phyloP scores from a whole-genome alignment of 2,797 vertebrate genomes.

The Tapera naevia region DNA sequence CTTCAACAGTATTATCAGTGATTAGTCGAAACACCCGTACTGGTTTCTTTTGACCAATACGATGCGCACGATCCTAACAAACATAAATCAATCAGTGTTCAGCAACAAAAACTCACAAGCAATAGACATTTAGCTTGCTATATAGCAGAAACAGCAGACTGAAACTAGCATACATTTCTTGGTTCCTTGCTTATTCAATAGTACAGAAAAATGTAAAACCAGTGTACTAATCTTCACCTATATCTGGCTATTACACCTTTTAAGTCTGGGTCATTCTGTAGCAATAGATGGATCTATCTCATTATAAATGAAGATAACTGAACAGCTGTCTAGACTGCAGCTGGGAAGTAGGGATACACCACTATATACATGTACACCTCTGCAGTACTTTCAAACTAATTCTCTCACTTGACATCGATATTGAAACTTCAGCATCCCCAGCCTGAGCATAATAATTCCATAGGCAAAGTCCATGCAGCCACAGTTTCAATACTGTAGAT shows the following conservation, averaged over 20 bases:
- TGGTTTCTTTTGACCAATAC: constrained; percentile 85
- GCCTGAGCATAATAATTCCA: neutral
- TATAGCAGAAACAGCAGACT: constrained; percentile 14
- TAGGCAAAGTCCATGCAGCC: neutral
- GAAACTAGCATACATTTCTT: neutral
- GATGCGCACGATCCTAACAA: constrained; percentile 84
- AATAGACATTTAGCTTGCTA: constrained; percentile 38
- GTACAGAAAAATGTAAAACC: neutral
- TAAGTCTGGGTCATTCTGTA: neutral
- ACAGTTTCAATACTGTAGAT: neutral
- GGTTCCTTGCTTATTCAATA: neutral
- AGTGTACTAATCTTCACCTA: neutral
- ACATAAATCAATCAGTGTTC: constrained; percentile 57
- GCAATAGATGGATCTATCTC: neutral
- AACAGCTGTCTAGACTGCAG: neutral
- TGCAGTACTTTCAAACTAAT: neutral
- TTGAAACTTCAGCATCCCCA: neutral
- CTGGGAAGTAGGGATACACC: neutral
- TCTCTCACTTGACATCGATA: neutral
- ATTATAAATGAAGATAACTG: neutral
- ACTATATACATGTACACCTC: neutral
- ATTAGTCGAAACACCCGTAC: constrained; percentile 85
- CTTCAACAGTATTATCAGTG: constrained; percentile 85
- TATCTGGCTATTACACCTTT: neutral
- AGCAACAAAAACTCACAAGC: constrained; percentile 44